phyloP scores from a whole-genome alignment of 1,140 invertebrate species.

The Atta colombica region DNA sequence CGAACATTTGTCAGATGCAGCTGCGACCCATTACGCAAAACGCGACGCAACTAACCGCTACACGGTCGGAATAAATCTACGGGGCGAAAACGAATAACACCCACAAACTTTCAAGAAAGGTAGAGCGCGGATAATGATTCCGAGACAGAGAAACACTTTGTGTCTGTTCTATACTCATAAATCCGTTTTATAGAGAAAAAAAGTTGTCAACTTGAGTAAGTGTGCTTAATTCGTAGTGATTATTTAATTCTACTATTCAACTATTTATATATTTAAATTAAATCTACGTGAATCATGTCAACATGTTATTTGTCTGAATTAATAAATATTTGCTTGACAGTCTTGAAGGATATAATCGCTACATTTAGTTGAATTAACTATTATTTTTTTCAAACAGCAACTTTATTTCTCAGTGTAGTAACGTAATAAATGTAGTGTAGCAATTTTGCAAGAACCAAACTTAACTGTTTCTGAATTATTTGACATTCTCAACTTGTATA shows the following conservation, averaged over 20 bases:
- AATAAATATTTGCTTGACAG: no score
- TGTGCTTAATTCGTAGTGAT: no score
- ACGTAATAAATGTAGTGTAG: neutral
- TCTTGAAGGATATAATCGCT: no score
- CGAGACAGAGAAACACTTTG: neutral
- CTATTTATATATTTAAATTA: no score
- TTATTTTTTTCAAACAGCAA: no score
- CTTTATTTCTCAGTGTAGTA: neutral
- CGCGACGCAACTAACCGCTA: conserved; percentile 11
- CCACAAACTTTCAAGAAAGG: neutral
- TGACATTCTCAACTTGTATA: neutral
- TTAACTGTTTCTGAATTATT: neutral
- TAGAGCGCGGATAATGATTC: neutral
- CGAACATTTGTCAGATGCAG: conserved; percentile 22
- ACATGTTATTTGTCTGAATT: no score
- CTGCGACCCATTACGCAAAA: conserved; percentile 62
- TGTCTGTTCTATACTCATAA: no score
- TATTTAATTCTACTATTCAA: no score
- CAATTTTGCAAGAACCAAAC: neutral
- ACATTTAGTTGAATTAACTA: no score
- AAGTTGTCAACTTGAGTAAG: no score
- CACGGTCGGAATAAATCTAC: neutral
- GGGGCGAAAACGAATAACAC: neutral
- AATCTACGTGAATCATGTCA: no score
- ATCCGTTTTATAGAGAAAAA: no score